Base-by-base conservation (phyloP, 2,888 invertebrate genomes). In the Hoplodrina ambigua region DNA sequence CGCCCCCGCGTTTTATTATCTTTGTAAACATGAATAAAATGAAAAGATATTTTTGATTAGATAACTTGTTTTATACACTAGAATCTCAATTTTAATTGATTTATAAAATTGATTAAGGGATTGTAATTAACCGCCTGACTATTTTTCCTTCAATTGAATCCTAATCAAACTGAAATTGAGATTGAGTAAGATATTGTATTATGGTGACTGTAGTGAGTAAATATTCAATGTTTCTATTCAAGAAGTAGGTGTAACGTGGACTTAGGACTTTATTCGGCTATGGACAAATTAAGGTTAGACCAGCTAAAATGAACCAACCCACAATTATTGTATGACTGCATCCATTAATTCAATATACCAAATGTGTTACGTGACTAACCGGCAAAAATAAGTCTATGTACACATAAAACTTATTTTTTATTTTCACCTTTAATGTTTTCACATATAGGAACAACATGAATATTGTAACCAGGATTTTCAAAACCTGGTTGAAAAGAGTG, bases 1-100 rank as follows among this genome's bases (percentile, higher is more conserved):
- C 60, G 66, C 60, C 44, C 44, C n/a, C 25, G 52, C 57, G 37
- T 30, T 55, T 70, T 69, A 63, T 62, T 71, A 65, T 63, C 50
- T 69, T 62, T 59, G 44, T 50, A 58, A 62, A 54, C 75, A 62
- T 46, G 19, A 67, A 67, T 73, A 57, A 69, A 75, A 75, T 62
- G 41, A 69, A 69, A 61, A 54, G 8, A 69, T 69, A 15, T 55
- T 59, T 61, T 50, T 55, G 44, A 44, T 15, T 25, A 49, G 37
- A 46, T 52, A n/a, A 6, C 52, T 62, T 53, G 33, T 49, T 62
- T 70, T 57, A 33, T 70, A 30, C 13, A 33, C 2, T 20, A 25
- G n/a, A 60, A 46, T 37, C 33, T 6, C 55, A 73, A 73, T 66
- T 66, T 56, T 30, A 54, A 54, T 64, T 54, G n/a, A 5, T 15